These are phyloP conservation scores for Hycleus phaleratus DNA, from an alignment of 1,140 invertebrate genomes.

Conservation along the genomic window DNA sequence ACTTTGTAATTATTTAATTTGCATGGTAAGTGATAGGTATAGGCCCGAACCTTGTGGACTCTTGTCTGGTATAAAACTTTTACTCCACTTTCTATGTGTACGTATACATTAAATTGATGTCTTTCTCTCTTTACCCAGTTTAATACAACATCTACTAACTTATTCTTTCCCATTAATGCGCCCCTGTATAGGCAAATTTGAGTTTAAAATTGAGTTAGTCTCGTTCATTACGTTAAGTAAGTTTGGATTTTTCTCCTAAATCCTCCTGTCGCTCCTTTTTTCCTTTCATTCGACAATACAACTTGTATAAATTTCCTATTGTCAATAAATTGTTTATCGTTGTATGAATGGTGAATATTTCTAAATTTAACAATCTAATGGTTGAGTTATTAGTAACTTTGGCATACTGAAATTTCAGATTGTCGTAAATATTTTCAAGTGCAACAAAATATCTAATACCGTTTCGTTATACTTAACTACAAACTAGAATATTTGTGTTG, in stretches of 20 bases:
- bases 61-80: slow-evolving; percentile 23
- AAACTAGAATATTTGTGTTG: slow-evolving; percentile 28
- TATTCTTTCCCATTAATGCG: slow-evolving; percentile 34
- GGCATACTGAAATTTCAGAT: slow-evolving; percentile 23
- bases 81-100: slow-evolving; percentile 8
- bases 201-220: slow-evolving; percentile 32
- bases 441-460: background rate
- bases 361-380: slow-evolving; percentile 21
- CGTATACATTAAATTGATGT: too few relatives aligned
- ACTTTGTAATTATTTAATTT: slow-evolving; percentile 41
- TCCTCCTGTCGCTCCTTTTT: background rate
- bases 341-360: slow-evolving; percentile 8
- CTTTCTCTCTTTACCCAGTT: background rate
- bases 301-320: slow-evolving; percentile 2
- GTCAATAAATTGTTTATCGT: slow-evolving; percentile 16
- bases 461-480: slow-evolving; percentile 18
- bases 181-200: slow-evolving; percentile 22
- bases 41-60: slow-evolving; percentile 11
- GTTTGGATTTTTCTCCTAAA: slow-evolving; percentile 10
- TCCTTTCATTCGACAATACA: background rate
- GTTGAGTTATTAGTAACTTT: slow-evolving; percentile 26
- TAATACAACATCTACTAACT: slow-evolving; percentile 32
- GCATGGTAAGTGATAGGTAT: slow-evolving; percentile 38
- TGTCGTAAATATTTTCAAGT: slow-evolving; percentile 23
- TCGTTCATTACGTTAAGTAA: slow-evolving; percentile 32